These are phyloP conservation scores for Piscicola geometra DNA, from an alignment of 2,888 invertebrate genomes.

Conservation along the genomic window DNA sequence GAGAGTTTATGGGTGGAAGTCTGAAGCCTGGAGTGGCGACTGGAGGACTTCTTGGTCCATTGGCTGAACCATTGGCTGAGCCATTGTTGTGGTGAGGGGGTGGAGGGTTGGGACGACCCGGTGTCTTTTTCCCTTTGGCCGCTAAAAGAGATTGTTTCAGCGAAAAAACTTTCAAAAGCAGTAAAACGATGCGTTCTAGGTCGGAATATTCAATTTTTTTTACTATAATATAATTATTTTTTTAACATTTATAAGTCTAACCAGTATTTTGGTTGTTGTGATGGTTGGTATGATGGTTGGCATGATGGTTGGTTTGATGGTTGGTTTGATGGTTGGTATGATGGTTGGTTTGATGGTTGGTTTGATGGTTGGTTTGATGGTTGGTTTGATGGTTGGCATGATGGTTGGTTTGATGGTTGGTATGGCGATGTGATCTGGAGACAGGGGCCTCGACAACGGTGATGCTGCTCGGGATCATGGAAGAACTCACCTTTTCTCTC, in stretches of 20 bases:
- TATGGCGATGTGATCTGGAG: background rate
- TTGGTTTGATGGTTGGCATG: background rate
- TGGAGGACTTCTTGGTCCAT: background rate
- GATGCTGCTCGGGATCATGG: slow-evolving; percentile 27
- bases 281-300: no score
- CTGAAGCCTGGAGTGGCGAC: background rate
- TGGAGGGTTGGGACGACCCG: background rate
- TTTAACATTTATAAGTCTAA: background rate
- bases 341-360: slow-evolving; percentile 16
- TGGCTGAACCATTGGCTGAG: background rate
- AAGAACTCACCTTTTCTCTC: slow-evolving; percentile 33
- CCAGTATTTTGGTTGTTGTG: background rate
- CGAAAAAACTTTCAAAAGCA: background rate
- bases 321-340: background rate
- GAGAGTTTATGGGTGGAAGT: background rate
- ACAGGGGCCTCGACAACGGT: slow-evolving; percentile 3
- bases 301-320: slow-evolving; percentile 15
- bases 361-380: slow-evolving; percentile 13
- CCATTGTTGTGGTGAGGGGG: background rate
- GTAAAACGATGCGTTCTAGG: no score
- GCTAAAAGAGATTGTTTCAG: no score
- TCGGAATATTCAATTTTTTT: no score
- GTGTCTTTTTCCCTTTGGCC: background rate
- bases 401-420: slow-evolving; percentile 16
- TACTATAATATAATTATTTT: no score